phyloP scores from a whole-genome alignment of 2,113 vertebrate species.

The Coregonus clupeaformis region DNA sequence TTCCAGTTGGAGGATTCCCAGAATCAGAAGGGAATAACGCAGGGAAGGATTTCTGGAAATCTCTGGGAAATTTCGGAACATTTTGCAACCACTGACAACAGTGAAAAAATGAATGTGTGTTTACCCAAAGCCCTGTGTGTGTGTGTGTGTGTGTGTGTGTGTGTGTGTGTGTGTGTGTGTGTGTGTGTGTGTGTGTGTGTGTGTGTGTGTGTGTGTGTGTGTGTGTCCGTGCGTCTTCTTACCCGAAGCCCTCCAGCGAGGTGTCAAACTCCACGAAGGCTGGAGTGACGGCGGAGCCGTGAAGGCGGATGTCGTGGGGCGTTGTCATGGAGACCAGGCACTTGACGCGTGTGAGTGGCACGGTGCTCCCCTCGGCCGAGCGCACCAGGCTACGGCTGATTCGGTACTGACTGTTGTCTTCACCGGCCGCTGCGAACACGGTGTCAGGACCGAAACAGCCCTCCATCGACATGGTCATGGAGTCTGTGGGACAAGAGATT shows the following conservation, averaged over 20 bases:
- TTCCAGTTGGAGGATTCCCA: too few relatives aligned
- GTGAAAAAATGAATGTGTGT: too few relatives aligned
- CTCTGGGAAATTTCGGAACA: too few relatives aligned
- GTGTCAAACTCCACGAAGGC: constrained; percentile 97
- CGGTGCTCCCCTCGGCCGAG: constrained; percentile 93
- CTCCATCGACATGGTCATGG: constrained; percentile 89
- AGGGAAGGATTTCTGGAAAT: too few relatives aligned
- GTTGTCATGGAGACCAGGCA: constrained; percentile 99
- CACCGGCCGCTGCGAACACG: constrained; percentile 85
- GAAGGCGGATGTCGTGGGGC: constrained; percentile 95
- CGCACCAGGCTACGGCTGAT: constrained; percentile 96
- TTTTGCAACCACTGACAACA: too few relatives aligned
- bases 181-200: not conserved
- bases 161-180: not conserved
- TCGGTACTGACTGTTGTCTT: constrained; percentile 91
- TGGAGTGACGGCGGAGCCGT: constrained; percentile 90
- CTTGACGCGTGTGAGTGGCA: constrained; percentile 95
- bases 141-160: not conserved
- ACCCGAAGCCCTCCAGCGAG: constrained; percentile 96
- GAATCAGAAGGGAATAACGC: too few relatives aligned
- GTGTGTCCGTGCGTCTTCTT: constrained; percentile 53
- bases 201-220: not conserved
- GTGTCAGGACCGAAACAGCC: constrained; percentile 88
- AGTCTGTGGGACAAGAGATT: constrained; percentile 68
- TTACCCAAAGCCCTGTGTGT: not conserved